Percentiles rank a stretch among this genome's conserved stretches.
These are phyloP conservation scores for Drosophila koepferae DNA, from an alignment of 2,888 invertebrate genomes.

Conservation along the genomic window DNA sequence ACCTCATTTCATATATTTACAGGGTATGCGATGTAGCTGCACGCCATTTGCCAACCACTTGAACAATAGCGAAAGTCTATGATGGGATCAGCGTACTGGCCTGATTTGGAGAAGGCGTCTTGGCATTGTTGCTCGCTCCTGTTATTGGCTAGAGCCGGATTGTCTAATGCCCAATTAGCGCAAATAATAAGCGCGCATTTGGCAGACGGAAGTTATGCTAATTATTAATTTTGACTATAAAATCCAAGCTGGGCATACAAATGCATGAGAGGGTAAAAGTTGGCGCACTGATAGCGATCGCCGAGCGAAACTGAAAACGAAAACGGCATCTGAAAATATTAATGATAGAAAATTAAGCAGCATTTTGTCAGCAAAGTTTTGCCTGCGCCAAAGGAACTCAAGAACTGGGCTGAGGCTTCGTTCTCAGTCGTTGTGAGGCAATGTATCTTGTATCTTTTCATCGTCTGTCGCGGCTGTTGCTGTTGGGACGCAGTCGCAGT, in stretches of 20 bases:
- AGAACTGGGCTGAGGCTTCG: constrained; percentile 4
- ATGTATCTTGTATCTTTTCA: constrained; percentile 68
- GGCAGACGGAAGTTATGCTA: constrained; percentile 75
- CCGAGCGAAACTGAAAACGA: constrained; percentile 44
- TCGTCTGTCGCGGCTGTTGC: constrained; percentile 34
- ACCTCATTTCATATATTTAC: neutral
- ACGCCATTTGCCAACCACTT: constrained; percentile 40
- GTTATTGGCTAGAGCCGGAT: constrained; percentile 16
- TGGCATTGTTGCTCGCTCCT: constrained; percentile 24
- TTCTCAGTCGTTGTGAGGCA: constrained; percentile 22
- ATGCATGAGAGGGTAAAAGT: constrained; percentile 37
- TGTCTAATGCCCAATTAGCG: constrained; percentile 67
- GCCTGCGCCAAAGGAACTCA: constrained; percentile 11
- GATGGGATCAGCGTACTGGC: constrained; percentile 13
- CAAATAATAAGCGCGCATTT: constrained; percentile 54
- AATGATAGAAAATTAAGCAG: constrained; percentile 77
- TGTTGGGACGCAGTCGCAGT: constrained; percentile 1
- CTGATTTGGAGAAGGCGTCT: constrained; percentile 5
- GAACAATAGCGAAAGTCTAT: constrained; percentile 53
- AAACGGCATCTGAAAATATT: constrained; percentile 68
- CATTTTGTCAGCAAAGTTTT: constrained; percentile 61
- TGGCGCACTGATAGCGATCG: constrained; percentile 56
- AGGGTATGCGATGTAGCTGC: constrained; percentile 24
- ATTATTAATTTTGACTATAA: constrained; percentile 59
- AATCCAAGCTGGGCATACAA: constrained; percentile 28